A percentile compares a stretch with the other conserved stretches of the same genome.
These are phyloP conservation scores for Mastacembelus armatus DNA, from an alignment of 2,797 vertebrate genomes.

Conservation along the genomic window DNA sequence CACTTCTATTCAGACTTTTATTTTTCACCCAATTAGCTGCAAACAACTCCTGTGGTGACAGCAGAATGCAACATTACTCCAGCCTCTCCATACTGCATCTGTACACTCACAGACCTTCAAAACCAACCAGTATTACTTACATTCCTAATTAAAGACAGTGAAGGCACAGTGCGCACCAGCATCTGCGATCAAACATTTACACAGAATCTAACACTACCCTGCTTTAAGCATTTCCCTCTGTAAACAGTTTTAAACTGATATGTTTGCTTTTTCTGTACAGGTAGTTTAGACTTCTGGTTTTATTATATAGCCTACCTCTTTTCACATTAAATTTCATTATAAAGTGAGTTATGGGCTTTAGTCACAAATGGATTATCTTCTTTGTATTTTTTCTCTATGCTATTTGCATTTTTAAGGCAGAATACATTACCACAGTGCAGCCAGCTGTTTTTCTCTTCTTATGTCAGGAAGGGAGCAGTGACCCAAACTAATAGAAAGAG, in stretches of 20 bases:
- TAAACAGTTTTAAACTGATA: slow-evolving; percentile 18
- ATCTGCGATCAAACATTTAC: slow-evolving; percentile 4
- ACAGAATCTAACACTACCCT: neutral
- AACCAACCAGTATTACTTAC: slow-evolving; percentile 50
- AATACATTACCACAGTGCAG: slow-evolving; percentile 39
- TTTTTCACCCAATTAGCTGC: slow-evolving; percentile 72
- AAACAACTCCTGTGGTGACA: slow-evolving; percentile 55
- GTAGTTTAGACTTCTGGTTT: neutral
- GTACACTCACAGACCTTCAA: slow-evolving; percentile 31
- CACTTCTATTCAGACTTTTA: slow-evolving; percentile 32
- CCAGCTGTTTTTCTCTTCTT: slow-evolving; percentile 39
- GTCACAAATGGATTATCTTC: slow-evolving; percentile 6
- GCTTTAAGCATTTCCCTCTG: neutral
- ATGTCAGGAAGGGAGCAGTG: slow-evolving; percentile 54
- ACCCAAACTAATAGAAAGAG: slow-evolving; percentile 83
- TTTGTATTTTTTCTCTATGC: slow-evolving; percentile 14
- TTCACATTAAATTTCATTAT: slow-evolving; percentile 13
- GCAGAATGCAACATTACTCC: slow-evolving; percentile 39
- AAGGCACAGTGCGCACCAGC: slow-evolving; percentile 20
- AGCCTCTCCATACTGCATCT: slow-evolving; percentile 50
- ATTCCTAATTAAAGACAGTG: slow-evolving; percentile 64
- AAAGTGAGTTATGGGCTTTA: slow-evolving; percentile 32
- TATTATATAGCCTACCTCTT: slow-evolving; percentile 25
- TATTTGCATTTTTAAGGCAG: slow-evolving; percentile 41
- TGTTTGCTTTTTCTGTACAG: slow-evolving; percentile 13